Conservation (phyloP, 2,797 vertebrate genomes). For the Pseudochirops cupreus region DNA sequence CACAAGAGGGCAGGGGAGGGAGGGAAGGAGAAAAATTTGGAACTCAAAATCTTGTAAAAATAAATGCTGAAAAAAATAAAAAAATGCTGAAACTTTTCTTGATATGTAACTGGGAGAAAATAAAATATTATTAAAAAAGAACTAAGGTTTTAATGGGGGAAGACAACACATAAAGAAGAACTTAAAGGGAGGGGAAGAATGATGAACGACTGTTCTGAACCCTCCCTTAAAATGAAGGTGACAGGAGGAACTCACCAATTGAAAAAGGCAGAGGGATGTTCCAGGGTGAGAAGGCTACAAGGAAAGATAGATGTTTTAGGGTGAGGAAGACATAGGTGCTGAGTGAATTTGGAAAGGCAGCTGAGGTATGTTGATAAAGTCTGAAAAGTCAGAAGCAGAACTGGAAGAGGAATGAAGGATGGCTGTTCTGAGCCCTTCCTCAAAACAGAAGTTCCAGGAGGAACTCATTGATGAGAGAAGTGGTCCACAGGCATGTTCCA, state of each 20-base stretch:
- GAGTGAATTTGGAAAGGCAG: background rate
- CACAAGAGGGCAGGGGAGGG: too few relatives aligned
- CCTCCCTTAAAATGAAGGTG: background rate
- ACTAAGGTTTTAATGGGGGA: background rate
- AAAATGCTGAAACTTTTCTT: too few relatives aligned
- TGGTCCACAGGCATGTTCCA: background rate
- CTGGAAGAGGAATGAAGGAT: background rate
- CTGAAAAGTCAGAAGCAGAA: background rate
- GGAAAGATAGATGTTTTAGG: background rate
- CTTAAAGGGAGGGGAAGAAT: background rate
- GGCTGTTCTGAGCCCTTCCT: background rate
- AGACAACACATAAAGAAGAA: background rate
- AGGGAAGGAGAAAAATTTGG: too few relatives aligned
- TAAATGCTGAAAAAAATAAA: too few relatives aligned
- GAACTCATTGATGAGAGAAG: background rate
- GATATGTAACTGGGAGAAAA: too few relatives aligned
- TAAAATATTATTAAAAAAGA: background rate
- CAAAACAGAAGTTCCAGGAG: background rate
- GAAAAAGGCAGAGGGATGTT: background rate
- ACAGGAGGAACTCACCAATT: background rate
- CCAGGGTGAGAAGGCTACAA: background rate
- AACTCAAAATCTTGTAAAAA: too few relatives aligned
- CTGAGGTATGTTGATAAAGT: background rate
- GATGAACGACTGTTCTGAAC: background rate
- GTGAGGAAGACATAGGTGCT: background rate